phyloP scores from a whole-genome alignment of 2,888 invertebrate genomes.

The Agriopis leucophaearia region DNA sequence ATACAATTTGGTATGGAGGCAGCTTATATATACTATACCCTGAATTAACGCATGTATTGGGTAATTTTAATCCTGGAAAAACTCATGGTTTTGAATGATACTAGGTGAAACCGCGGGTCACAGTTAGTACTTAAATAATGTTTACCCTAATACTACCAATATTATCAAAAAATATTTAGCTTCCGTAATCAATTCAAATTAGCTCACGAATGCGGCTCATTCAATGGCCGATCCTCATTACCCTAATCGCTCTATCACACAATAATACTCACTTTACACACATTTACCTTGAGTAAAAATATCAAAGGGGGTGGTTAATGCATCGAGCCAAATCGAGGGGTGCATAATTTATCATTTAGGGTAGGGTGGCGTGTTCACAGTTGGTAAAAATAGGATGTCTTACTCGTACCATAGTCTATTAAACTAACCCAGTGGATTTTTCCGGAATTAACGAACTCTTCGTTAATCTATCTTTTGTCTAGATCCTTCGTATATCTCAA shows the following conservation, averaged over 20 bases:
- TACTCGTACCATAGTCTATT: not conserved
- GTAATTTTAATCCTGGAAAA: too few relatives aligned
- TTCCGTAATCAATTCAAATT: slow-evolving; percentile 29
- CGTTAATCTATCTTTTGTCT: too few relatives aligned
- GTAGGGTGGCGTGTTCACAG: slow-evolving; percentile 32
- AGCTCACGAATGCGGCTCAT: slow-evolving; percentile 30
- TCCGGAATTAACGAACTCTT: too few relatives aligned
- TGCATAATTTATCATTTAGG: slow-evolving; percentile 80
- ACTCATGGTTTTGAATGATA: too few relatives aligned
- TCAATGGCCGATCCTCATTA: slow-evolving; percentile 44
- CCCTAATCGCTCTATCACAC: slow-evolving; percentile 59
- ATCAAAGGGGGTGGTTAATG: slow-evolving; percentile 80
- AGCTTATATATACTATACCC: too few relatives aligned
- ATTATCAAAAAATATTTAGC: slow-evolving; percentile 16
- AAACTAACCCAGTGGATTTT: not conserved
- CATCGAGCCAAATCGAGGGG: slow-evolving; percentile 78
- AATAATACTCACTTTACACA: slow-evolving; percentile 74
- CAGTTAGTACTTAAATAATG: too few relatives aligned
- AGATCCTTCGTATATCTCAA: too few relatives aligned
- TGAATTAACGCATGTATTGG: too few relatives aligned
- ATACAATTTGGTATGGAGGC: too few relatives aligned
- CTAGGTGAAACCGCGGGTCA: too few relatives aligned
- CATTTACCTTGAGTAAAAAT: slow-evolving; percentile 71
- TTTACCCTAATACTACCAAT: not conserved
- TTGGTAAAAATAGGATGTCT: slow-evolving; percentile 23